Evolutionary conservation across 1,140 invertebrate genomes (phyloP), one percentile per base, ranked within the genome.

Genomic region (Potamilus streckersoni): DNA sequence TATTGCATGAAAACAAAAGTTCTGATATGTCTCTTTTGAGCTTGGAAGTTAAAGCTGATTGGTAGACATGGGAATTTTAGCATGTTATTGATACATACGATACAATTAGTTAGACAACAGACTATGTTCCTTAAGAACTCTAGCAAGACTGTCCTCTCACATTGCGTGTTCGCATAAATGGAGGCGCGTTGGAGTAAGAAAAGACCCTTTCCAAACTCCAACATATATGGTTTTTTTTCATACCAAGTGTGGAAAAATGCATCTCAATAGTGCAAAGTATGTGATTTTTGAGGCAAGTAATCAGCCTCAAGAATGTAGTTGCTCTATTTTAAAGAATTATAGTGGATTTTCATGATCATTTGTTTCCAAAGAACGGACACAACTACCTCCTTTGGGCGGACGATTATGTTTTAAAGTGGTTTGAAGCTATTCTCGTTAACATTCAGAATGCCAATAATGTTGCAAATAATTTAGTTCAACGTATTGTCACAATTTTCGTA

Each of bases 351-450:
- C 17, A 71, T 16, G 69, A 63, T 14, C 74, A 63, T 19, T 20
- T 76, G 8, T 11, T 19, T 20, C 15, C 3, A 13, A 65, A 55
- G 23, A 23, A 70, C 2, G 63, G 79, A 11, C 87, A 84, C 61
- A 71, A 63, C n/a, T 83, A 82, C 58, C 69, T 88, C 19, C 62
- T 88, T 15, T 83, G 83, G 0, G 60, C 81, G 14, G 73, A 2
- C 23, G 76, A 84, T 70, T 79, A 81, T 63, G 83, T 82, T n/a
- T 84, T 85, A 1, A 77, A 74, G 61, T 86, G 71, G 73, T 23
- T 59, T 11, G 80, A 84, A 60, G 76, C 71, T 12, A 77, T 78
- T 56, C 69, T 81, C 20, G 16, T 86, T 15, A n/a, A 38, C n/a
- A 65, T 86, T 55, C 67, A 69, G 6, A 23, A 56, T 19, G 62